Evolutionary conservation across 2,888 invertebrate genomes (phyloP), one percentile per base, ranked within the genome.

Genomic region (Phasia obesa): DNA sequence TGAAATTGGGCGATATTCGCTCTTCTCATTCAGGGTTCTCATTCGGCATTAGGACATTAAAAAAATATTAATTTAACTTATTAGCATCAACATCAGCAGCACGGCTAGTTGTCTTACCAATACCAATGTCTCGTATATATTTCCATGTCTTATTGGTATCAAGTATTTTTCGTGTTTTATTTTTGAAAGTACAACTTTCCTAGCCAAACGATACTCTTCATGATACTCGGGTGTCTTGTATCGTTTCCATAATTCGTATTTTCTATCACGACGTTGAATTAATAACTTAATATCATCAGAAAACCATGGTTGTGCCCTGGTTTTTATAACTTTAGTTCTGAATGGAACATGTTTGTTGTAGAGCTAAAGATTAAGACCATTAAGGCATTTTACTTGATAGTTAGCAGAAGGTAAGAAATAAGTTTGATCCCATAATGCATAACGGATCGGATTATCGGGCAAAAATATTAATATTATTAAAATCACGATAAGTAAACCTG

Each of bases 41-140:
- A 4, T 3, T 27, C 3, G 27, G 27, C 27, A 27, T 27, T 27
- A 3, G 27, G 3, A 27, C 6, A 27, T 27, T 27, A 27, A 27
- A 3, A 27, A 27, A 27, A 3, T 3, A 4, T 42, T 42, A 7
- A n/a, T 60, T 60, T 38, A 60, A 21, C 21, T 15, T n/a, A 19
- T 59, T 59, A 11, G 38, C 38, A 19, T 55, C 55, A n/a, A 55
- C 55, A 27, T 55, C 55, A 27, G n/a, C 31, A 6, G 6, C 17
- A 31, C 27, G n/a, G n/a, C 17, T 55, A 7, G 9, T 55, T n/a
- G 55, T 19, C 19, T 57, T 57, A 31, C 57, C 57, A 17, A 57
- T 57, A 11, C 57, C 31, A 57, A 57, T 57, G 27, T 57, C 17
- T 3, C 57, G 57, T 57, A 35, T 57, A 17, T 19, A 17, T 57